Base-by-base conservation (phyloP, 2,888 invertebrate species). In the Yponomeuta plumbellus region DNA sequence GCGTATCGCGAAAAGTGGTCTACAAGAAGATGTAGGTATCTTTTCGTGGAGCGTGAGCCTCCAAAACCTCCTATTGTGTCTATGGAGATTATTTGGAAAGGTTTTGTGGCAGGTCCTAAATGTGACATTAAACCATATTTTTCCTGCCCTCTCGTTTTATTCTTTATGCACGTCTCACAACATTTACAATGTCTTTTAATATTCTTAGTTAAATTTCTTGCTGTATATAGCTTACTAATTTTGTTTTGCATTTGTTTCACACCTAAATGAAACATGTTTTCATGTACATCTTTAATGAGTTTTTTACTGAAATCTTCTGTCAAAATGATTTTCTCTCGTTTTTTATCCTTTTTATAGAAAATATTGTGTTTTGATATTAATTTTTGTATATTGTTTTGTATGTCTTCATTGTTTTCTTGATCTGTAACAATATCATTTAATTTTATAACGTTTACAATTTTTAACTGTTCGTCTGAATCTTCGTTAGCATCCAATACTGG, bases 11-110 rank as follows among this genome's bases (percentile, higher is more conserved):
- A 4, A 5, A 26, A 26, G 26, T 26, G 26, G 5, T 26, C 26
- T 5, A 26, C 26, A 4, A 26, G 58, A 1, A 76, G 70, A 59
- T 76, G 75, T 65, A 72, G 61, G 21, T 73, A 74, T 69, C 10
- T 73, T 69, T 74, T 73, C 61, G 73, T 73, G 10, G 74, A 76
- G 10, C 72, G 22, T 56, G 71, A 68, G 0, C 73, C 71, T 64
- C 73, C 72, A 58, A 73, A 74, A 5, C 74, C 72, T 8, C 71
- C 73, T 34, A 74, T 72, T 0, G 72, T 72, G 26, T 74, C 73
- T 59, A 71, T 71, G 1, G 72, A 73, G 0, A 71, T 59, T 62
- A 71, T 72, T 66, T 73, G 66, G 66, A 70, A 74, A n/a, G 73
- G 71, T 67, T 34, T n/a, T n/a, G n/a, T n/a, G n/a, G n/a, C n/a